Percentiles rank a stretch among this genome's conserved stretches.
These are phyloP conservation scores for Gadopsis marmoratus DNA, from an alignment of 2,797 vertebrate species.

Conservation along the genomic window DNA sequence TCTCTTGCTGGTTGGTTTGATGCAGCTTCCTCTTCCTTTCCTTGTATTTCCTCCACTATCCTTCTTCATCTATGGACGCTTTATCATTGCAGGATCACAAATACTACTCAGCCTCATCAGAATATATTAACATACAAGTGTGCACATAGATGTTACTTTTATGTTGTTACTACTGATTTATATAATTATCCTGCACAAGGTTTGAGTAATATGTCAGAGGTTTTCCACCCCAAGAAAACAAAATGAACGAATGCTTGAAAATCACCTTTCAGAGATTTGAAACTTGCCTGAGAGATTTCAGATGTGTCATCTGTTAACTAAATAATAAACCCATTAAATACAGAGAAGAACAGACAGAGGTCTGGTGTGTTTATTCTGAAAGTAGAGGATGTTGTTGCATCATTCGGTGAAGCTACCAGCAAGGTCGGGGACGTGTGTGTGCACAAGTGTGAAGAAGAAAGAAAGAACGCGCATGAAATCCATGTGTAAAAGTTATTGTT, in stretches of 20 bases:
- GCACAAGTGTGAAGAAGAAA: not conserved
- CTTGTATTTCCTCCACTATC: not conserved
- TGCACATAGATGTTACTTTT: too few relatives aligned
- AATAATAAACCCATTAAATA: not conserved
- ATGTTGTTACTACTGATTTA: not conserved
- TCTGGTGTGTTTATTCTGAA: not conserved
- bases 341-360: not conserved
- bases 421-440: not conserved
- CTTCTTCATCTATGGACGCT: not conserved
- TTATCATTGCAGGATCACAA: not conserved
- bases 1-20: not conserved
- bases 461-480: not conserved
- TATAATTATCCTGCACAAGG: not conserved
- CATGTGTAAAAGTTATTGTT: not conserved
- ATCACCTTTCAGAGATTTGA: not conserved
- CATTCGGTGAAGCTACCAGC: not conserved
- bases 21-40: slow-evolving; percentile 16
- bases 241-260: not conserved
- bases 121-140: too few relatives aligned
- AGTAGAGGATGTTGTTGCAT: not conserved
- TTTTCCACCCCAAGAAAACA: not conserved
- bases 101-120: not conserved
- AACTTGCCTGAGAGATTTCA: not conserved
- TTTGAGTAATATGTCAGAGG: too few relatives aligned
- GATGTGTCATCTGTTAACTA: too few relatives aligned